These are phyloP conservation scores for Brachionus rotundiformis DNA, from an alignment of 1,140 invertebrate species.

Conservation along the genomic window DNA sequence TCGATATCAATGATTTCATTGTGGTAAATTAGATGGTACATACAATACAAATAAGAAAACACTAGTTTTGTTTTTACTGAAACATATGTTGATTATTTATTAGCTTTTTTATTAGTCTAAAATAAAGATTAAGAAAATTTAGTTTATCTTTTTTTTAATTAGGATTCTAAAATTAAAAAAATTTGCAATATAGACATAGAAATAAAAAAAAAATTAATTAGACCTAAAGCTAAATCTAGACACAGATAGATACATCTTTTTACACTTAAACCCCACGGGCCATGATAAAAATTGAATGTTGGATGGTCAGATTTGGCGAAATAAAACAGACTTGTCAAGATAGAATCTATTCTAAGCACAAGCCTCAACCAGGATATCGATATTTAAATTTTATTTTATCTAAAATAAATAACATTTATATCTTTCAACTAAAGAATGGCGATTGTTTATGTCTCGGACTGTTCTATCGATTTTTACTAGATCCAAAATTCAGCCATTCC, in stretches of 20 bases:
- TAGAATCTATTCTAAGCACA: not conserved
- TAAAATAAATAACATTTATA: conserved; percentile 12
- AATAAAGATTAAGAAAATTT: not conserved
- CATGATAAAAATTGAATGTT: not conserved
- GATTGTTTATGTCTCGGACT: conserved; percentile 5
- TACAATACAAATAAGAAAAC: not conserved
- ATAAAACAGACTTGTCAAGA: conserved; percentile 40
- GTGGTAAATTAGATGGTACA: not conserved
- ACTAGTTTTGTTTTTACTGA: not conserved
- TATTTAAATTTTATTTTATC: conserved; percentile 12
- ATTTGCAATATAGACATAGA: not conserved
- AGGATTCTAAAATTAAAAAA: conserved; percentile 35
- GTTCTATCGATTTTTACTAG: not conserved
- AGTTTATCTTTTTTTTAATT: conserved; percentile 27
- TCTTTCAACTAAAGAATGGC: conserved; percentile 8
- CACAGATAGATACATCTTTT: conserved; percentile 7
- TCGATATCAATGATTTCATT: conserved; percentile 44
- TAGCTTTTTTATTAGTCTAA: conserved; percentile 24
- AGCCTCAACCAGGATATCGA: not conserved
- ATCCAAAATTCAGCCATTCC: not conserved
- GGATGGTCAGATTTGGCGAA: not conserved
- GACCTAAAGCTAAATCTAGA: not conserved
- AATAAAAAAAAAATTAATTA: conserved; percentile 2
- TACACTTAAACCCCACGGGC: not conserved
- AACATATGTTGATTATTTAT: conserved; percentile 24